Evolutionary conservation across 2,113 vertebrate genomes (phyloP), one percentile per base, ranked within the genome.

Genomic region (Platichthys stellatus): DNA sequence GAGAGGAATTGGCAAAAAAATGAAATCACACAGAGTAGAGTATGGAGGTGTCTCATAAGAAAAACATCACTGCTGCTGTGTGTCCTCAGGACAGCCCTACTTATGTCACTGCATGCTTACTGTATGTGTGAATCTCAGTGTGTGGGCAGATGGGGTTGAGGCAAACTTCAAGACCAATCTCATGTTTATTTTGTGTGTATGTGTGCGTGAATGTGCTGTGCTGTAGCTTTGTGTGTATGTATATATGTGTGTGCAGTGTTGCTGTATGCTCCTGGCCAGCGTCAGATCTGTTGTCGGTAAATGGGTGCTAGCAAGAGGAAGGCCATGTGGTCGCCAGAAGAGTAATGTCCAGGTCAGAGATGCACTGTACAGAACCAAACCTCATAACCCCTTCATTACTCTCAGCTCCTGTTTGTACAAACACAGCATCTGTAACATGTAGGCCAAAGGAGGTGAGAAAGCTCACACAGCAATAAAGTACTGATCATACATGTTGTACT

Each of bases 261-360:
- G 65, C 59, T 75, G 40, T 74, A 23, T 72, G 76, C 73, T 81
- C 31, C 61, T 81, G 81, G 74, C 76, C 57, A 70, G 58, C 40
- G 72, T 82, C 53, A 59, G 49, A 24, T 45, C 61, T 68, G 49
- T 47, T 88, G 77, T 84, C 81, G 79, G 81, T 84, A 75, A 90
- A 66, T 78, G 83, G 78, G 72, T 43, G 67, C 35, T 72, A 53
- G 66, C 2, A 35, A 66, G 57, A 68, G 76, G 59, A 63, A 88
- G 86, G 90, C 86, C 85, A 86, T 81, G 54, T 80, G 75, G 76
- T 60, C 63, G 67, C 77, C 62, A 80, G 62, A 60, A 78, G 71
- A 86, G 84, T 82, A 78, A 79, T 87, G 75, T 89, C 70, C 84
- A 86, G 78, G 87, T 87, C 80, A 86, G 57, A 74, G 66, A 71